Base-by-base conservation (phyloP, 2,888 invertebrate species). In the Nomada fucata region DNA sequence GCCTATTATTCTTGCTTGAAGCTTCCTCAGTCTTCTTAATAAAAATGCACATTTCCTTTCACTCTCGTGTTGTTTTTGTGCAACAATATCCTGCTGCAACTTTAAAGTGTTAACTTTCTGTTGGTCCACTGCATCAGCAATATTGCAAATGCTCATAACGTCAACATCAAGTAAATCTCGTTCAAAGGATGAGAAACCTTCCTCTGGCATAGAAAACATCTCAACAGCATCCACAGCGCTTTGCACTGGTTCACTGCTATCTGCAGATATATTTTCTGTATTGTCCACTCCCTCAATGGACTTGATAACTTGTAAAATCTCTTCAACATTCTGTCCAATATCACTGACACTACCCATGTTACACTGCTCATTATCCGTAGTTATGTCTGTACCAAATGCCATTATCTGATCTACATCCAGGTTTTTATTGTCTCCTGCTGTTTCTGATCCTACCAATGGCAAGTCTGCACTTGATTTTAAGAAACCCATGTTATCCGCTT, bases 241-340 rank as follows among this genome's bases (percentile, higher is more conserved):
- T 44, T 86, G 89, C 47, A 76, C 86, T n/a, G 86, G 87, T 60
- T 90, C 90, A 11, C 75, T 81, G n/a, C 76, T 78, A 9, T 80
- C 81, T 10, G 84, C 76, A 57, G 87, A 76, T 67, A 89, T 88
- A 71, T 86, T 90, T 29, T 88, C 91, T n/a, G 79, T 85, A 47
- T 83, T 86, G 67, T 93, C 86, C 4, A 94, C 94, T 64, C 94
- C 94, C 88, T 97, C 97, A 87, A 97, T 95, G 10, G 96, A 96
- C 93, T 97, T 97, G 64, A 97, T 96, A 3, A 96, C 97, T 92
- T 97, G 96, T 13, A 97, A 94, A 71, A 97, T 94, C 86, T 96
- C 97, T 42, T 95, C 95, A 3, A 95, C 95, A 91, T 95, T 95
- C 83, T 95, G 95, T 26, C 94, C 95, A 69, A 95, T 92, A 90